Evolutionary conservation across 2,888 invertebrate genomes (phyloP), one percentile per base, ranked within the genome.

Genomic region (Amphiduros pacificus): DNA sequence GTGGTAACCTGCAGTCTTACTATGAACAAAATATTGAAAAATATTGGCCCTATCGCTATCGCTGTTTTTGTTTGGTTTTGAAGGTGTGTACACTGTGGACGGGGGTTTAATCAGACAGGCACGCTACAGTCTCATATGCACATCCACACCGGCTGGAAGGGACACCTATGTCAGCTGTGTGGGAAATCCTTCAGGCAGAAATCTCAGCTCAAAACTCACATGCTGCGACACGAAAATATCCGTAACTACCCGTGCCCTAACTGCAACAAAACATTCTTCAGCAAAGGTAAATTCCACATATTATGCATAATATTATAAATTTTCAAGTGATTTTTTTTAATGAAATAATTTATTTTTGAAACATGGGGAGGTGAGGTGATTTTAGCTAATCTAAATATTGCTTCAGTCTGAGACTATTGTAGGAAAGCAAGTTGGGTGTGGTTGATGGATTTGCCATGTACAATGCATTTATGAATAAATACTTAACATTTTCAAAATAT

Each of bases 181-280:
- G 91, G 91, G 75, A 94, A 76, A 78, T 92, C 92, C 0, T 94
- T 94, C 83, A 92, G 93, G 77, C 84, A 84, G 84, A 87, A 93
- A 70, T 96, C 96, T 85, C 97, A 97, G 80, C 86, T 98, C 49
- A 94, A 94, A 0, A 94, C 96, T 81, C 96, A 97, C 85, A 94
- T 95, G 93, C 94, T 95, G 85, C 94, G 96, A 2, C 95, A 97
- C 84, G 93, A 93, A 78, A 94, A 96, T 74, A 90, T 93, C 77
- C 96, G 95, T 74, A 94, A 95, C 0, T 97, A 94, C 80, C 92
- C 93, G 0, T 98, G 97, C 80, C 88, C 71, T 14, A 63, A 74
- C 4, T 81, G 81, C 69, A 63, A 65, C 1, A 73, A 71, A 77
- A 94, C 94, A 0, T 98, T 97, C 84, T 72, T 82, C 44, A 77